Percentiles rank a stretch among this genome's conserved stretches.
These are phyloP conservation scores for Andrena haemorrhoa DNA, from an alignment of 2,888 invertebrate species.

Conservation along the genomic window DNA sequence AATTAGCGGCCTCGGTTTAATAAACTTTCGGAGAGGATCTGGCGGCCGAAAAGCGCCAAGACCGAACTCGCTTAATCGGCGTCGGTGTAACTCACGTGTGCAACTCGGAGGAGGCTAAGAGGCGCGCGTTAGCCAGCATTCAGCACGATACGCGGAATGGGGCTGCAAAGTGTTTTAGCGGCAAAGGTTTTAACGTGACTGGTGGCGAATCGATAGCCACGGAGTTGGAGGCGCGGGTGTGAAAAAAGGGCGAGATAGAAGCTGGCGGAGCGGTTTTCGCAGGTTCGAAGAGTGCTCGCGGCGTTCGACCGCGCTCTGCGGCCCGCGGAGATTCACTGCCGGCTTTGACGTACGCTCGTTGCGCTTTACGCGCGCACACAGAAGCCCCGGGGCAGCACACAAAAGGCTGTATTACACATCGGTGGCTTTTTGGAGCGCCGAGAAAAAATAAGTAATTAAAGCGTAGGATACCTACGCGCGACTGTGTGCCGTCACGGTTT, in stretches of 20 bases:
- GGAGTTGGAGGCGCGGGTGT: not conserved
- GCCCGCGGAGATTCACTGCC: conserved; percentile 68
- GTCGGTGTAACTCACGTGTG: not conserved
- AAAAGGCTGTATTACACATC: conserved; percentile 73
- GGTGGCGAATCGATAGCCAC: conserved; percentile 38
- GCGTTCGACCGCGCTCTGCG: conserved; percentile 63
- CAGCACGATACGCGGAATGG: not conserved
- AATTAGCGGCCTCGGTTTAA: not conserved
- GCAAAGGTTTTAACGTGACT: not conserved
- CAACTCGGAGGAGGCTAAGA: not conserved
- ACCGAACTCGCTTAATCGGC: not conserved
- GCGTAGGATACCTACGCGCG: conserved; percentile 50
- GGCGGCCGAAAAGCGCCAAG: no score
- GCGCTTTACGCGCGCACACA: conserved; percentile 50
- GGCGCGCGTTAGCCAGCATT: not conserved
- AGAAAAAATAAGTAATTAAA: conserved; percentile 76
- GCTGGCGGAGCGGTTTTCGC: conserved; percentile 3
- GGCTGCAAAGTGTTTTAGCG: conserved; percentile 3
- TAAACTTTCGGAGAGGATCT: conserved; percentile 2
- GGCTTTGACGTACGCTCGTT: conserved; percentile 54
- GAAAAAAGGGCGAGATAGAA: conserved; percentile 1
- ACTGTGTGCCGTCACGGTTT: conserved; percentile 61
- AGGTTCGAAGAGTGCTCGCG: conserved; percentile 2
- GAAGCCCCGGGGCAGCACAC: conserved; percentile 33
- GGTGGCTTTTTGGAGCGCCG: conserved; percentile 80